These are phyloP conservation scores for Macroramphosus scolopax DNA, from an alignment of 2,797 vertebrate species.

Conservation along the genomic window DNA sequence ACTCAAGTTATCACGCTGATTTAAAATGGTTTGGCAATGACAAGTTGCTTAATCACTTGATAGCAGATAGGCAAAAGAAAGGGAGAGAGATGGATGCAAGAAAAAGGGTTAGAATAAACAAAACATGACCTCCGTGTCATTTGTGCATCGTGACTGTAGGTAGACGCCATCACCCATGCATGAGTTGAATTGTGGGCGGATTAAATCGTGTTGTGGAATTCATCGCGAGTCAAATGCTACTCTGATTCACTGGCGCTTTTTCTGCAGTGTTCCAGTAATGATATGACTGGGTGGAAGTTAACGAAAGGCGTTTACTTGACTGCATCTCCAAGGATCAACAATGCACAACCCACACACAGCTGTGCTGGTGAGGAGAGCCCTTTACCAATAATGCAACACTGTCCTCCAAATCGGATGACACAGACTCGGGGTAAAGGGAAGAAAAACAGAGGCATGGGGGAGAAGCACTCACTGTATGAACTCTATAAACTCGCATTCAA, in stretches of 20 bases:
- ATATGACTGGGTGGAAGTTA: conserved; percentile 34
- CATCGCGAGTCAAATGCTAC: conserved; percentile 47
- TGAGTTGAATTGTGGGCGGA: conserved; percentile 44
- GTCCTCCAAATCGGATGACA: conserved; percentile 34
- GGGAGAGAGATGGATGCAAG: too few relatives aligned
- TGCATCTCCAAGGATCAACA: conserved; percentile 33
- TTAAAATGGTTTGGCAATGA: too few relatives aligned
- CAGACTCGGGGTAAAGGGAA: conserved; percentile 8
- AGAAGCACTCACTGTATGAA: too few relatives aligned
- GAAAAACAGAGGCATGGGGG: too few relatives aligned
- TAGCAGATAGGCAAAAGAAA: too few relatives aligned
- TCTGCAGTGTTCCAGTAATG: conserved; percentile 34
- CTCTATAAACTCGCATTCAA: too few relatives aligned
- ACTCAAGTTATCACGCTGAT: too few relatives aligned
- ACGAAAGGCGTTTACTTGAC: too few relatives aligned
- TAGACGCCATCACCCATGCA: conserved; percentile 28
- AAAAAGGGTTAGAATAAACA: too few relatives aligned
- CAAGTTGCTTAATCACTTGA: too few relatives aligned
- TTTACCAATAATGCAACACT: conserved; percentile 28
- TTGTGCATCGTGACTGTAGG: conserved; percentile 42
- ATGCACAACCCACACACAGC: conserved; percentile 53
- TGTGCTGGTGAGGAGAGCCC: conserved; percentile 52
- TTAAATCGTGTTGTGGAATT: conserved; percentile 21
- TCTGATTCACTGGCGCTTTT: conserved; percentile 36
- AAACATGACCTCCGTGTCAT: too few relatives aligned